These are phyloP conservation scores for Ptilonorhynchus violaceus DNA, from an alignment of 2,113 vertebrate species.

Conservation along the genomic window DNA sequence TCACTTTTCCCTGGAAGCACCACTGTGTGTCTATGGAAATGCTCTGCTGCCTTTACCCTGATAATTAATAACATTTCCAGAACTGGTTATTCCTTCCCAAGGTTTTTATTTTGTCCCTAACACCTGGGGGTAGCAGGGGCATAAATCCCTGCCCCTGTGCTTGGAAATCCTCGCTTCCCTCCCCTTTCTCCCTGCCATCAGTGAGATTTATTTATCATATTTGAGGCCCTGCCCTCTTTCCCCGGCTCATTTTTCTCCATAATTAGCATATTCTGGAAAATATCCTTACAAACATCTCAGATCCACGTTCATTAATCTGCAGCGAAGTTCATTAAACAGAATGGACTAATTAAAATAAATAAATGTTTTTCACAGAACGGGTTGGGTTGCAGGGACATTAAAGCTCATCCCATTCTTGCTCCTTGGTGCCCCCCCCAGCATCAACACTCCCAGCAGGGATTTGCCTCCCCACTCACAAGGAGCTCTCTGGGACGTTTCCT, in stretches of 20 bases:
- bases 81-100: not conserved
- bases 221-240: not conserved
- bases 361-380: too few species aligned
- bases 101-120: not conserved
- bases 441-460: not conserved
- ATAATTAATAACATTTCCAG: not conserved
- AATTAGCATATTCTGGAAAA: not conserved
- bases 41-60: not conserved
- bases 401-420: not conserved
- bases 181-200: not conserved
- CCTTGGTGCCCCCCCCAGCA: not conserved
- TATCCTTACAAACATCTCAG: not conserved
- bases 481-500: not conserved
- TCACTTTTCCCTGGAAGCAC: not conserved
- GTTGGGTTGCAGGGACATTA: not conserved
- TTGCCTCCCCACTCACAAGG: accelerated
- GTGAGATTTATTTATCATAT: not conserved
- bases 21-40: too few species aligned
- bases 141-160: not conserved
- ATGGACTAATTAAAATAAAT: not conserved
- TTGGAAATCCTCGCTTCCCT: not conserved
- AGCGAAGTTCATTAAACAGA: not conserved
- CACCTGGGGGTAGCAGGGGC: not conserved
- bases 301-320: not conserved
- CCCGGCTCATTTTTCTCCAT: not conserved